These are phyloP conservation scores for Notospermus geniculatus DNA, from an alignment of 1,140 invertebrate species.

Conservation along the genomic window DNA sequence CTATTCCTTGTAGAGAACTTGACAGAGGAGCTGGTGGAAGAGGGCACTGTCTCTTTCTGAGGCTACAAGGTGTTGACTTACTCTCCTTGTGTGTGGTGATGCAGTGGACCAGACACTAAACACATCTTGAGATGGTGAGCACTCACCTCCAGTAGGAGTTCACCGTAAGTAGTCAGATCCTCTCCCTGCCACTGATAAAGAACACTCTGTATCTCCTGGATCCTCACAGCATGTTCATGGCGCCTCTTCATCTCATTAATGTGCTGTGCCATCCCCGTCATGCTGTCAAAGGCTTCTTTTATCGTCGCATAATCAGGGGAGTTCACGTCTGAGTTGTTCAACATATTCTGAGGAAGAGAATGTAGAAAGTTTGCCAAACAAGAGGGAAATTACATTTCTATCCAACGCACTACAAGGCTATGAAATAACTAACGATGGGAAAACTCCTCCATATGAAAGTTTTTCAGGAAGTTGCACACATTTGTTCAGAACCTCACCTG, in stretches of 20 bases:
- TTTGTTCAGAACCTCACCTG: constrained; percentile 67
- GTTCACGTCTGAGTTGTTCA: constrained; percentile 70
- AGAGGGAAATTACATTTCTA: too few relatives aligned
- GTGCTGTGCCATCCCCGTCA: constrained; percentile 87
- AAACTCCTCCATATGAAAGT: too few relatives aligned
- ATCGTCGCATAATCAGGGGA: constrained; percentile 68
- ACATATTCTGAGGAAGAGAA: constrained; percentile 68
- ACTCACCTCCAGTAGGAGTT: constrained; percentile 84
- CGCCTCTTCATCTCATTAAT: constrained; percentile 92
- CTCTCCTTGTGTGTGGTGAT: too few relatives aligned
- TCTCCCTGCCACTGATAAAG: constrained; percentile 84
- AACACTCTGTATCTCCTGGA: constrained; percentile 86
- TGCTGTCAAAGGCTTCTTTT: constrained; percentile 76
- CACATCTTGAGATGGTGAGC: background rate
- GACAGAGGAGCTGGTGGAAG: too few relatives aligned
- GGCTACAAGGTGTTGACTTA: too few relatives aligned
- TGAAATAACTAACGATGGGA: constrained; percentile 3
- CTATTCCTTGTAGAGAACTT: too few relatives aligned
- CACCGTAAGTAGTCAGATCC: constrained; percentile 89
- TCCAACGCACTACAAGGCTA: too few relatives aligned
- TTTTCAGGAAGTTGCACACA: too few relatives aligned
- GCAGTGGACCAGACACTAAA: too few relatives aligned
- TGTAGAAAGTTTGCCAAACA: too few relatives aligned
- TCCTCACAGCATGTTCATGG: constrained; percentile 86
- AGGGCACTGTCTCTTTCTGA: too few relatives aligned